Conservation (phyloP, 2,113 vertebrate species). For the Scomber scombrus region DNA sequence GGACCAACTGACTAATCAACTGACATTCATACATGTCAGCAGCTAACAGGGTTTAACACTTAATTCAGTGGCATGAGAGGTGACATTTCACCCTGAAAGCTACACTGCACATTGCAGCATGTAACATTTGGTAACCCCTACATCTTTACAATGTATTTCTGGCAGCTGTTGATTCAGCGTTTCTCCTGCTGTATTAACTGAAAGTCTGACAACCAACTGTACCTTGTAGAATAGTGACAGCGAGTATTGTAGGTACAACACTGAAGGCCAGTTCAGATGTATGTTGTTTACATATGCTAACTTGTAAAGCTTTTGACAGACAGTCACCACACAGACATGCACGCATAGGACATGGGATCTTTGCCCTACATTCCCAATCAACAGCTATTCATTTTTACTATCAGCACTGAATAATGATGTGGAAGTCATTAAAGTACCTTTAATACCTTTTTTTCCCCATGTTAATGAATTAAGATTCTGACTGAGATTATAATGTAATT, state of each 20-base stretch:
- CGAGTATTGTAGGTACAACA: not conserved
- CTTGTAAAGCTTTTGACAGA: not conserved
- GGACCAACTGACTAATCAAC: too few species aligned
- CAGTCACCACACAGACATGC: not conserved
- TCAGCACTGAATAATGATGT: not conserved
- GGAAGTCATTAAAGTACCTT: not conserved
- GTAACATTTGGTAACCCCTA: not conserved
- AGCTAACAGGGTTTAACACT: too few species aligned
- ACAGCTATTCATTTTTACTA: not conserved
- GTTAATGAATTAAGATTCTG: too few species aligned
- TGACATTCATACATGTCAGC: too few species aligned
- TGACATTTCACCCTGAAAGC: not conserved
- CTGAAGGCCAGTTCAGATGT: not conserved
- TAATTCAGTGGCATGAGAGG: too few species aligned
- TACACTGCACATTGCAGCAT: not conserved
- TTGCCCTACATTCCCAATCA: conserved; percentile 19
- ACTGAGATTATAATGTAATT: too few species aligned
- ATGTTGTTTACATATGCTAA: not conserved
- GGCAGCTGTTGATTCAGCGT: not conserved
- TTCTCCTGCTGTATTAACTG: not conserved
- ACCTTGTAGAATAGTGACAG: not conserved
- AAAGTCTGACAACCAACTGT: not conserved
- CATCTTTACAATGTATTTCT: not conserved
- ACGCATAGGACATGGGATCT: not conserved
- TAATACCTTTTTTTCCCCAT: not conserved